Evolutionary conservation across 2,797 vertebrate genomes (phyloP), one percentile per base, ranked within the genome.

Genomic region (Euthynnus affinis): DNA sequence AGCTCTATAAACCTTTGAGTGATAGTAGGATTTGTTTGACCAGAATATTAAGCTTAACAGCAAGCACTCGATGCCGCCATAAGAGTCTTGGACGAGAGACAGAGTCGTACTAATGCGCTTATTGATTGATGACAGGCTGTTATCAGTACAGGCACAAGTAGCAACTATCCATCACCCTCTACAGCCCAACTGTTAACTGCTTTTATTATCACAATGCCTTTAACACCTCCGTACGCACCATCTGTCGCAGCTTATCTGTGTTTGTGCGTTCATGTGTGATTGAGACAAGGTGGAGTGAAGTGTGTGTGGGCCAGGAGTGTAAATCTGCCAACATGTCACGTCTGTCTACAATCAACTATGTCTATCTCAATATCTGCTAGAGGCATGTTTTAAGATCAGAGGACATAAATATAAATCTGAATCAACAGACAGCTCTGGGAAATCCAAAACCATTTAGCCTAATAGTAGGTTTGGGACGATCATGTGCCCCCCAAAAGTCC

Each of bases 311-410:
- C 71, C 60, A 46, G 27, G 34, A 66, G 23, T n/a, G 49, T 90
- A 87, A 90, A 93, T 91, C 86, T 87, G 78, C 59, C 9, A 9
- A 44, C 17, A 4, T n/a, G 58, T 40, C 25, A 49, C 57, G 46
- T n/a, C 44, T 1, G n/a, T 40, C 52, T 79, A 52, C 74, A 66
- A 88, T 89, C 72, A 85, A 49, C 44, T 13, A 10, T 4, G 73
- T 72, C 69, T 27, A 10, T 22, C 32, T 67, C n/a, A 10, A 65
- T 59, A 63, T 83, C 71, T 71, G 57, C 73, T 42, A 27, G 32
- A 63, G 20, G 74, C 71, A 2, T 51, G 53, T 66, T n/a, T n/a
- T 40, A 37, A 60, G 74, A 69, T 32, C 22, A 25, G 18, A 71
- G 18, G 32, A 48, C 7, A n/a, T 29, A 17, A 53, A 64, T 18